phyloP scores from a whole-genome alignment of 2,888 invertebrate species.

The Deilephila porcellus region DNA sequence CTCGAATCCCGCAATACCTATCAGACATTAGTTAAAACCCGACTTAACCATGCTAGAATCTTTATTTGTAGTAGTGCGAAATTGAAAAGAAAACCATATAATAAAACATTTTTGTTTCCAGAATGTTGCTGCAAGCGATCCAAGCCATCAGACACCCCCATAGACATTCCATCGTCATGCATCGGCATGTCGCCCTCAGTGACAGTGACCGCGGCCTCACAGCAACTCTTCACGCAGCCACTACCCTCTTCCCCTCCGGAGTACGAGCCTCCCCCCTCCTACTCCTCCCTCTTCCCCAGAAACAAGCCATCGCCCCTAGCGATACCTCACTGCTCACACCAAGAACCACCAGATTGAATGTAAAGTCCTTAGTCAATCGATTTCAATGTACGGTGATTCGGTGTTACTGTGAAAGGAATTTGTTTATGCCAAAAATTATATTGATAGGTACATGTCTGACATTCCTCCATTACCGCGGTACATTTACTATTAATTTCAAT shows the following conservation, averaged over 20 bases:
- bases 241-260: slow-evolving; percentile 82
- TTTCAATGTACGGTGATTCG: not conserved
- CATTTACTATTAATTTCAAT: not conserved
- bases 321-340: slow-evolving; percentile 78
- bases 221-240: slow-evolving; percentile 70
- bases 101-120: slow-evolving; percentile 52
- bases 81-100: too few species aligned
- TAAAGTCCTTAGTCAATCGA: not conserved
- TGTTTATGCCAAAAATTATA: slow-evolving; percentile 27
- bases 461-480: not conserved
- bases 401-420: slow-evolving; percentile 22
- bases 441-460: slow-evolving; percentile 14
- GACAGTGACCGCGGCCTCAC: slow-evolving; percentile 70
- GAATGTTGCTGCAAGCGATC: slow-evolving; percentile 82
- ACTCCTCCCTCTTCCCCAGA: slow-evolving; percentile 87
- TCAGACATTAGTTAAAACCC: too few species aligned
- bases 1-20: too few species aligned
- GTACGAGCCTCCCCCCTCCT: slow-evolving; percentile 88
- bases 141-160: slow-evolving; percentile 76
- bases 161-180: slow-evolving; percentile 78
- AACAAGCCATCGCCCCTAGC: slow-evolving; percentile 77
- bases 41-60: too few species aligned
- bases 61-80: too few species aligned
- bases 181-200: slow-evolving; percentile 78
- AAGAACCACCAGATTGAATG: slow-evolving; percentile 74